A percentile compares a stretch with the other conserved stretches of the same genome.
These are phyloP conservation scores for Drosophila anceps DNA, from an alignment of 2,888 invertebrate species.

Conservation along the genomic window DNA sequence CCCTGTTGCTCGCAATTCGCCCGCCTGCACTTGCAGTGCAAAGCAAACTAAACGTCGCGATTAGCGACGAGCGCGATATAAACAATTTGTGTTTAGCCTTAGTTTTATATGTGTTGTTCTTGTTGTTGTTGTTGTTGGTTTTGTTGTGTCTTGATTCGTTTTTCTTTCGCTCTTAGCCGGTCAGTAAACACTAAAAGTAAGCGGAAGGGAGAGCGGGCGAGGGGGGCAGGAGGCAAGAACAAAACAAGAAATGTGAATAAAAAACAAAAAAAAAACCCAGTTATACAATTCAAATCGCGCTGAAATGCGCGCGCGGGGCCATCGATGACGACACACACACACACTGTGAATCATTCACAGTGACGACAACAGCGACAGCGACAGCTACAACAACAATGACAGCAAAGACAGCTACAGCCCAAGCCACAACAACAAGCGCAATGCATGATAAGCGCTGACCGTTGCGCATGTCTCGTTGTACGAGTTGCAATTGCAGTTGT, in stretches of 20 bases:
- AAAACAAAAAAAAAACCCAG: constrained; percentile 50
- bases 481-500: not conserved
- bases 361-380: constrained; percentile 13
- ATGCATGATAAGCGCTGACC: constrained; percentile 18
- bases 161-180: constrained; percentile 1
- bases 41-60: constrained; percentile 59
- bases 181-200: not conserved
- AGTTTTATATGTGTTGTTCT: not conserved
- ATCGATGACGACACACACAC: constrained; percentile 57
- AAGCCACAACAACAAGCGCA: not conserved
- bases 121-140: not conserved
- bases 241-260: constrained; percentile 4
- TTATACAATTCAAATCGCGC: constrained; percentile 15
- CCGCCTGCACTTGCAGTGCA: constrained; percentile 69
- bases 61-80: constrained; percentile 57
- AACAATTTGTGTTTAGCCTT: constrained; percentile 43
- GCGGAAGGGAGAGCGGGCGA: not conserved
- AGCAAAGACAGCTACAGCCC: too few species aligned
- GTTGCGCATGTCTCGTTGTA: constrained; percentile 2
- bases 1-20: constrained; percentile 4
- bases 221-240: not conserved
- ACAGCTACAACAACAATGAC: not conserved
- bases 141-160: not conserved
- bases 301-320: constrained; percentile 31
- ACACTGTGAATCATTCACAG: constrained; percentile 48